Conservation (phyloP, 2,113 vertebrate genomes). For the Lipophrys pholis region DNA sequence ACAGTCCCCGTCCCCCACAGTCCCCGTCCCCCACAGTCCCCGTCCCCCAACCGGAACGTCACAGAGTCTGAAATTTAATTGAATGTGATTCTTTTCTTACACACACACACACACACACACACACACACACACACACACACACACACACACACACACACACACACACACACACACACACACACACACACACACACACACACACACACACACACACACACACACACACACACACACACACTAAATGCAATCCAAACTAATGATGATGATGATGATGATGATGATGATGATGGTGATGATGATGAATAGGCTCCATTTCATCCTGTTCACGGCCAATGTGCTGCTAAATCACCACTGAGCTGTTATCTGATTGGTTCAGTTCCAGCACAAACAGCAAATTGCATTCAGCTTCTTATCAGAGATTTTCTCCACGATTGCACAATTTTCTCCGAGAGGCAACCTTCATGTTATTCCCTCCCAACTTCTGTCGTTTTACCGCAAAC, state of each 20-base stretch:
- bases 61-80: no score
- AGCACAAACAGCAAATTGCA: conserved; percentile 33
- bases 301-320: conserved; percentile 57
- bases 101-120: no score
- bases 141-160: background rate
- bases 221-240: no score
- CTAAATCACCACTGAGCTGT: conserved; percentile 42
- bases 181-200: conserved; percentile 7
- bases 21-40: no score
- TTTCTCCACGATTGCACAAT: background rate
- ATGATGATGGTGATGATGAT: conserved; percentile 53
- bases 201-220: conserved; percentile 40
- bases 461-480: no score
- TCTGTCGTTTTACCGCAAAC: background rate
- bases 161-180: conserved; percentile 9
- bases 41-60: no score
- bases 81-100: background rate
- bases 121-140: no score
- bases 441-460: background rate
- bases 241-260: no score
- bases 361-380: conserved; percentile 74
- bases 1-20: no score
- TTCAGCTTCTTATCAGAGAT: no score
- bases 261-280: no score
- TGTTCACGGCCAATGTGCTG: conserved; percentile 74